Base-by-base conservation (phyloP, 2,888 invertebrate species). In the Cosmopolites sordidus region DNA sequence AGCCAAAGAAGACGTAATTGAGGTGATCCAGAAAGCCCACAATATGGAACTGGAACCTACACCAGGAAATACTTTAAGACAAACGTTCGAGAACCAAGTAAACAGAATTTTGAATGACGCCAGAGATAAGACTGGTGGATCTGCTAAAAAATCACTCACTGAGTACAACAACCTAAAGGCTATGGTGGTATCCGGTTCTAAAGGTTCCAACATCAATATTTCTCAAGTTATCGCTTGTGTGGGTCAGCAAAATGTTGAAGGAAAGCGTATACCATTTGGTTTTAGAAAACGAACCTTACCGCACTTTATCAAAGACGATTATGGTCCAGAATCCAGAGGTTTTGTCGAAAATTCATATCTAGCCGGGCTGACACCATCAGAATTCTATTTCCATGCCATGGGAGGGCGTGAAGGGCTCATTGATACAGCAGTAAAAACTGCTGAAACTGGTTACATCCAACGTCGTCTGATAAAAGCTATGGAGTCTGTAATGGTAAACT, bases 201-300 rank as follows among this genome's bases (percentile, higher is more conserved):
- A 99, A 75, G 99, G 99, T 53, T 99, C 98, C 47, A 98, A 98
- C 72, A 99, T 99, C 81, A 99, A 99, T 69, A 99, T 99, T 72
- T 99, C 99, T 16, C 99, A 99, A 83, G 98, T 99, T 83, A 99
- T 99, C 83, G 99, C 99, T 76, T 99, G 99, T 83, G 99, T 99
- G 67, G 99, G 99, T 2, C 99, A 99, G 75, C 99, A 99, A 76
- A 99, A 99, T 84, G 99, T 99, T 61, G 99, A 99, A 83, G 99
- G 99, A 76, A 99, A 99, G 79, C 94, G 99, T 69, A 99, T 99
- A 69, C 99, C 99, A 0, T 99, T 99, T 68, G 99, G 99, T 33
- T 99, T 99, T 73, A 87, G 98, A 48, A 98, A 99, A 74, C 83
- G 99, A 61, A 99, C 99, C 0, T 77, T 99, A 51, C 99, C 99